Percentiles rank a stretch among this genome's conserved stretches.
These are phyloP conservation scores for Cordilura impudica DNA, from an alignment of 2,888 invertebrate genomes.

Conservation along the genomic window DNA sequence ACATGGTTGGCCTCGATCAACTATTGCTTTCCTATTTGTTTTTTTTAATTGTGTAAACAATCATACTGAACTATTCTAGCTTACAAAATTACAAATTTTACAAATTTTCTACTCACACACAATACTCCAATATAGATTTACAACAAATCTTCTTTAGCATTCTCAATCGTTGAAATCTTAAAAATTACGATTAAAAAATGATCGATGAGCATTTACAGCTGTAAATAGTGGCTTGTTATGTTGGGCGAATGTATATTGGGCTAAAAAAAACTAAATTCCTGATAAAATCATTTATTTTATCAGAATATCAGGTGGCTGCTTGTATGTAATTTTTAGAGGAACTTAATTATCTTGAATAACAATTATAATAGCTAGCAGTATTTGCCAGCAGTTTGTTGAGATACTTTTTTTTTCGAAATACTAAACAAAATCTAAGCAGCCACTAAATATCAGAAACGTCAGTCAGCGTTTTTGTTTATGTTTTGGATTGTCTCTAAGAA, in stretches of 20 bases:
- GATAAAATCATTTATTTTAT: conserved; percentile 20
- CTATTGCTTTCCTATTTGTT: too few species aligned
- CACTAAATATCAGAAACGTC: conserved; percentile 19
- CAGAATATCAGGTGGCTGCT: conserved; percentile 33
- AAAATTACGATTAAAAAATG: conserved; percentile 5
- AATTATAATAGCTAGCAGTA: neutral
- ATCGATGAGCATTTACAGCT: conserved; percentile 37
- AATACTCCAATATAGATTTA: neutral
- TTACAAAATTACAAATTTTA: too few species aligned
- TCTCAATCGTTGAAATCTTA: neutral
- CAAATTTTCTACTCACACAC: too few species aligned
- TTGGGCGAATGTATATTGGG: conserved; percentile 1
- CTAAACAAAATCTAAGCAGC: neutral
- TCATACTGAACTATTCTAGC: too few species aligned
- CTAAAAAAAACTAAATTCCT: neutral
- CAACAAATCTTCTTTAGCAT: neutral
- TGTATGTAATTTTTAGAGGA: neutral
- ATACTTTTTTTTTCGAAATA: neutral
- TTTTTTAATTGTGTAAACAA: too few species aligned
- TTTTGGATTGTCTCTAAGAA: neutral
- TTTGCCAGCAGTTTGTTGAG: conserved; percentile 9
- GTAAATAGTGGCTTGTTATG: conserved; percentile 8
- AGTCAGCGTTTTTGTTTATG: neutral
- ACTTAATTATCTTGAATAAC: neutral
- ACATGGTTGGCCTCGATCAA: too few species aligned